Evolutionary conservation across 2,113 vertebrate genomes (phyloP).

Genomic region (Elgaria multicarinata): DNA sequence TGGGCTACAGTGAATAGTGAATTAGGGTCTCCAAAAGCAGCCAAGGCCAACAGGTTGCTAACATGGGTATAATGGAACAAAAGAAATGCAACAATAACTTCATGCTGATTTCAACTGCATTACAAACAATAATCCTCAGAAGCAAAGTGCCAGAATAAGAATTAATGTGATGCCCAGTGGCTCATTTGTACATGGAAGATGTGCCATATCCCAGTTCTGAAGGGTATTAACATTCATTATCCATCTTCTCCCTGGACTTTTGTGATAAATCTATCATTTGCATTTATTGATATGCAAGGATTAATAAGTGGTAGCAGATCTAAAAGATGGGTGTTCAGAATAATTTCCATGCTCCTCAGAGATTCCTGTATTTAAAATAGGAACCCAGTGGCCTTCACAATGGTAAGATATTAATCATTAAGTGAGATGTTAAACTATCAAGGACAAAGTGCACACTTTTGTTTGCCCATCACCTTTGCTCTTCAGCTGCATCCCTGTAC

Average conservation of each 20-base stretch:
- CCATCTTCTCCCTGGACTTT: background rate
- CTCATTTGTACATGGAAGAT: background rate
- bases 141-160: background rate
- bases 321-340: background rate
- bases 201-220: background rate
- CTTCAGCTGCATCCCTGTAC: background rate
- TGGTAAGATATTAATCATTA: conserved; percentile 16
- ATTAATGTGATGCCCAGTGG: background rate
- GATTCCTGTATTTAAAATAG: background rate
- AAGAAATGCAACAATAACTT: background rate
- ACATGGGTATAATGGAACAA: background rate
- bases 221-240: background rate
- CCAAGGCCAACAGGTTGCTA: background rate
- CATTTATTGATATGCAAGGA: background rate
- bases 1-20: too few species aligned
- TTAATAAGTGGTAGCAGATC: background rate
- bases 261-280: background rate
- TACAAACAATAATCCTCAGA: background rate
- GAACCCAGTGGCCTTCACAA: background rate
- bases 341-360: background rate
- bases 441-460: conserved; percentile 10
- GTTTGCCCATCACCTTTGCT: background rate
- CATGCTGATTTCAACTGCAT: background rate
- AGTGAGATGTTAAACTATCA: background rate
- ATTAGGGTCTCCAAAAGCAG: too few species aligned